Evolutionary conservation across 2,888 invertebrate species (phyloP).

Genomic region (Tholera decimalis): DNA sequence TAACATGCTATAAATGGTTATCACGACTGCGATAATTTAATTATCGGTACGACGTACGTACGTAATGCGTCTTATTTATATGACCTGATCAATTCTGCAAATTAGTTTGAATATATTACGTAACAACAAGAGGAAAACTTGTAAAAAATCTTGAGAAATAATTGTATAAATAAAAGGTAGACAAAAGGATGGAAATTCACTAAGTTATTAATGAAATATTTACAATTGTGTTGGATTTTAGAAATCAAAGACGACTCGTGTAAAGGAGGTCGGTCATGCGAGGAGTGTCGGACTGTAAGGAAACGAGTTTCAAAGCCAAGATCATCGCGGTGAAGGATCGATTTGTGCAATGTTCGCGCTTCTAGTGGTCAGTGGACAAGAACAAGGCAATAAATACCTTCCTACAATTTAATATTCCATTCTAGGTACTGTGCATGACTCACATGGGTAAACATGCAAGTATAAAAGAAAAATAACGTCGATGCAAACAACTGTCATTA

Average conservation of each 20-base stretch:
- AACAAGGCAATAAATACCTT: slow-evolving; percentile 26
- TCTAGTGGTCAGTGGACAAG: slow-evolving; percentile 45
- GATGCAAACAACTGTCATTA: slow-evolving; percentile 38
- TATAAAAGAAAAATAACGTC: slow-evolving; percentile 32
- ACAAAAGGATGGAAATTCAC: not conserved
- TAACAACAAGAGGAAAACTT: slow-evolving; percentile 21
- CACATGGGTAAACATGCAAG: slow-evolving; percentile 37
- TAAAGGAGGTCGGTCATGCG: slow-evolving; percentile 49
- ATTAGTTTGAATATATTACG: slow-evolving; percentile 39
- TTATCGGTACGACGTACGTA: slow-evolving; percentile 63
- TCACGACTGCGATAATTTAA: slow-evolving; percentile 66
- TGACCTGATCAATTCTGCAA: slow-evolving; percentile 28
- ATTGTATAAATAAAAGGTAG: not conserved
- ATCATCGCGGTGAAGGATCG: slow-evolving; percentile 64
- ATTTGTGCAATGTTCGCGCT: slow-evolving; percentile 57
- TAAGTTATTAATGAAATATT: slow-evolving; percentile 12
- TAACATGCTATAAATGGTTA: slow-evolving; percentile 28
- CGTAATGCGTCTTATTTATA: slow-evolving; percentile 38
- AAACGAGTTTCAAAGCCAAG: slow-evolving; percentile 64
- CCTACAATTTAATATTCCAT: slow-evolving; percentile 43
- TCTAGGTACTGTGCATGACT: slow-evolving; percentile 51
- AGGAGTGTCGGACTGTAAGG: slow-evolving; percentile 54
- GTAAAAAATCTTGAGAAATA: too few species aligned
- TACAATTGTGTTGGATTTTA: not conserved
- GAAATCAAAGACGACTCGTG: slow-evolving; percentile 26